Evolutionary conservation across 2,113 vertebrate genomes (phyloP).

Genomic region (Chloropsis hardwickii): DNA sequence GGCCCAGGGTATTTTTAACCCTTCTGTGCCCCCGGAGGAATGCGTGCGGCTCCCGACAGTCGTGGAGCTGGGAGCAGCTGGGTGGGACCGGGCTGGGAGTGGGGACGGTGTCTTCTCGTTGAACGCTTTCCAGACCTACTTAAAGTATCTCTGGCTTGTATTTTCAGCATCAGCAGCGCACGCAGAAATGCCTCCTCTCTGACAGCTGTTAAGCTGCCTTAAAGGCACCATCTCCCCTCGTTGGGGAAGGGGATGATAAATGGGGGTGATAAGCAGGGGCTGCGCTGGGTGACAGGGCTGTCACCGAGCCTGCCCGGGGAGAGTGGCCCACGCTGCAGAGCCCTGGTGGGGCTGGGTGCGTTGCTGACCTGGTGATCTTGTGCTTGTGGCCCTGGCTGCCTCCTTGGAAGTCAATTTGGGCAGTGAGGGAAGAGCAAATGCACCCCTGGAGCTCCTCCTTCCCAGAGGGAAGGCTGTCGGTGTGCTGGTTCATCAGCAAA

Average conservation of each 20-base stretch:
- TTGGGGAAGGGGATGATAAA: neutral
- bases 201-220: constrained; percentile 53
- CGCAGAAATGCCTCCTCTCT: constrained; percentile 54
- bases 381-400: neutral
- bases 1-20: constrained; percentile 74
- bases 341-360: accelerated
- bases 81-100: constrained; percentile 46
- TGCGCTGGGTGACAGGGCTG: neutral
- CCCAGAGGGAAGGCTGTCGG: accelerated
- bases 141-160: constrained; percentile 59
- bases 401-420: neutral
- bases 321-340: neutral
- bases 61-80: constrained; percentile 59
- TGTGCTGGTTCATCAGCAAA: neutral
- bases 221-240: constrained; percentile 29
- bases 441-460: neutral
- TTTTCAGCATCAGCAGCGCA: constrained; percentile 61
- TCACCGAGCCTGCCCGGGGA: neutral
- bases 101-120: constrained; percentile 20
- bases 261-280: neutral
- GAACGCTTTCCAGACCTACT: constrained; percentile 60
- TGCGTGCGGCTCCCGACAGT: constrained; percentile 54
- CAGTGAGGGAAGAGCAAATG: accelerated
- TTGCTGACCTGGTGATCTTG: accelerated
- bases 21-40: constrained; percentile 54